A percentile compares a stretch with the other conserved stretches of the same genome.
Evolutionary conservation across 2,113 vertebrate species (phyloP).

Genomic region (Turdus rufiventris): DNA sequence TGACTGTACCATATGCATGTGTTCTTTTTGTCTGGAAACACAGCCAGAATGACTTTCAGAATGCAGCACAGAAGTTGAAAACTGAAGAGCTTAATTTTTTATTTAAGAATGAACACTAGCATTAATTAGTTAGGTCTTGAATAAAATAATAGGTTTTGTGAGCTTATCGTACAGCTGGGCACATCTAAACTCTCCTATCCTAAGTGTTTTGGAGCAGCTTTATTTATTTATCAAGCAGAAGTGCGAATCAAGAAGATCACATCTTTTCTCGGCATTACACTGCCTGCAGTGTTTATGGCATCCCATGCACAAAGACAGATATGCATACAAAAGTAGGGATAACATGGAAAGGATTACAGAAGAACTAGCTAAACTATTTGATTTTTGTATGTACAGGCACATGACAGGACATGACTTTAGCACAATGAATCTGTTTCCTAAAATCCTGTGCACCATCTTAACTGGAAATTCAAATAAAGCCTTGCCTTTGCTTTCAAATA

Average conservation of each 20-base stretch:
- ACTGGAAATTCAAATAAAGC: neutral
- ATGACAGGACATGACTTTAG: neutral
- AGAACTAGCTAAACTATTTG: neutral
- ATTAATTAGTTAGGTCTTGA: slow-evolving; percentile 8
- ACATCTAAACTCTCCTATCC: neutral
- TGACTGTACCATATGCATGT: neutral
- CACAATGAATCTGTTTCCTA: slow-evolving; percentile 4
- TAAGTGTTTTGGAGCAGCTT: neutral
- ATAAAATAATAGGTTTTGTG: neutral
- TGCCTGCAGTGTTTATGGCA: neutral
- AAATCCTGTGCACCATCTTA: neutral
- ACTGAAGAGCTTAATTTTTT: slow-evolving; percentile 5
- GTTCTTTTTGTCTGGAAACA: neutral
- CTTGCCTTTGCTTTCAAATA: neutral
- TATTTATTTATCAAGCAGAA: slow-evolving; percentile 5
- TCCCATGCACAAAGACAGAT: neutral
- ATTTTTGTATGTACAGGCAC: neutral
- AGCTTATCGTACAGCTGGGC: neutral
- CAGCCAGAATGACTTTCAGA: neutral
- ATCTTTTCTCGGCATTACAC: neutral
- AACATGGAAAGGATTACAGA: neutral
- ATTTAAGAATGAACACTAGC: neutral
- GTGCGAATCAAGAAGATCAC: neutral
- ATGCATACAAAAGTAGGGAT: neutral
- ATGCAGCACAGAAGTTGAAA: neutral